Evolutionary conservation across 2,888 invertebrate species (phyloP).

Genomic region (Cerastis rubricosa): DNA sequence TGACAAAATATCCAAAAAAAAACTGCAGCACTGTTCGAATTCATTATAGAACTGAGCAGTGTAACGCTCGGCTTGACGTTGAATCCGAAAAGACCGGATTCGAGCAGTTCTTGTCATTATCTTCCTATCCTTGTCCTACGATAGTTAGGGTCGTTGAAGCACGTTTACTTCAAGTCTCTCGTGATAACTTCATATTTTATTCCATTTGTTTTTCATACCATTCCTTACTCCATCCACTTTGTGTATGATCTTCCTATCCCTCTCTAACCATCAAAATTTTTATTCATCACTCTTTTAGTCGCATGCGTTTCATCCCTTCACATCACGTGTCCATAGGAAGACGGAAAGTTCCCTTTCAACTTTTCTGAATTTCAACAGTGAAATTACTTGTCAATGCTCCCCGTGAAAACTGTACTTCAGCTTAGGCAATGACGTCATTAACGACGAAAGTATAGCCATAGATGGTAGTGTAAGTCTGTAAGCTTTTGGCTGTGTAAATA

Average conservation of each 20-base stretch:
- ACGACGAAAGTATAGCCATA: constrained; percentile 11
- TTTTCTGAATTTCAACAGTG: neutral
- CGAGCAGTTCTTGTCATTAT: neutral
- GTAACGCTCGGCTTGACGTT: neutral
- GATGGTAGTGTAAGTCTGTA: neutral
- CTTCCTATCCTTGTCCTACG: neutral
- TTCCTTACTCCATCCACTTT: neutral
- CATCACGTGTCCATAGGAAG: neutral
- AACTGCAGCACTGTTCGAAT: neutral
- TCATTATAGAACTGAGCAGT: neutral
- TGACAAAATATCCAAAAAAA: neutral
- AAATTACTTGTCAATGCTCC: neutral
- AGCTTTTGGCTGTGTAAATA: constrained; percentile 39
- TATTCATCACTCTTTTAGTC: neutral
- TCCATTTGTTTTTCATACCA: neutral
- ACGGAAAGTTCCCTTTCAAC: neutral
- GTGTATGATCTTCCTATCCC: neutral
- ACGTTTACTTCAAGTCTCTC: neutral
- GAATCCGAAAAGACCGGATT: neutral
- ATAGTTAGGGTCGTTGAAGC: neutral
- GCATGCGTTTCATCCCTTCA: neutral
- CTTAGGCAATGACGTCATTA: constrained; percentile 37
- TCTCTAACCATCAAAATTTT: neutral
- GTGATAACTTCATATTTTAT: neutral
- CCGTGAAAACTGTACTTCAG: neutral